Conservation (phyloP, 2,113 vertebrate genomes). For the Gymnarchus niloticus region DNA sequence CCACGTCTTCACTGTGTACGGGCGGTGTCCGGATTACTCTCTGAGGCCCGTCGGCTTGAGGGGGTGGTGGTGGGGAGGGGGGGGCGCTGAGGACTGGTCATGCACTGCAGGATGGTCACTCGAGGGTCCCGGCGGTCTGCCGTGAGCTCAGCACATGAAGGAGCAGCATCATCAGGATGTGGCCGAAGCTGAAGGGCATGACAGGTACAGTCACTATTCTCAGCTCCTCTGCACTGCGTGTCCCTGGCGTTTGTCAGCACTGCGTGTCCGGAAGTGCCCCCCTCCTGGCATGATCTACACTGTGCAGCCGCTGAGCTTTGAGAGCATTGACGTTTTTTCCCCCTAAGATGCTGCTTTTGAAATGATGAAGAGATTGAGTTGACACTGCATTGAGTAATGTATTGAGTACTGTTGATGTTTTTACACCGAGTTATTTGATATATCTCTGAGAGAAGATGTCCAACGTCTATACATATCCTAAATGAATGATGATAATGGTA, state of each 20-base stretch:
- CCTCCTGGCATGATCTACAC: background rate
- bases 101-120: conserved; percentile 19
- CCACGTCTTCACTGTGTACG: background rate
- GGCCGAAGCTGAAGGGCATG: conserved; percentile 74
- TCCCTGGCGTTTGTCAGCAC: no score
- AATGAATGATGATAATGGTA: no score
- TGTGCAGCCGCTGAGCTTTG: background rate
- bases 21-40: background rate
- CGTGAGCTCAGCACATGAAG: conserved; percentile 46
- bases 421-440: no score
- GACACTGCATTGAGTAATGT: no score
- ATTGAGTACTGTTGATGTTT: no score
- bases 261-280: background rate
- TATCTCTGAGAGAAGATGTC: no score
- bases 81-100: background rate
- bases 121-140: conserved; percentile 60
- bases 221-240: background rate
- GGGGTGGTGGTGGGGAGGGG: background rate
- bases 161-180: conserved; percentile 63
- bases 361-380: background rate
- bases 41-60: background rate
- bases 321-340: no score
- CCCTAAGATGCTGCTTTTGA: background rate
- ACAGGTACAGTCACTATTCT: conserved; percentile 65
- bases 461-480: no score